Evolutionary conservation across 2,888 invertebrate species (phyloP).

Genomic region (Abscondita cerata): DNA sequence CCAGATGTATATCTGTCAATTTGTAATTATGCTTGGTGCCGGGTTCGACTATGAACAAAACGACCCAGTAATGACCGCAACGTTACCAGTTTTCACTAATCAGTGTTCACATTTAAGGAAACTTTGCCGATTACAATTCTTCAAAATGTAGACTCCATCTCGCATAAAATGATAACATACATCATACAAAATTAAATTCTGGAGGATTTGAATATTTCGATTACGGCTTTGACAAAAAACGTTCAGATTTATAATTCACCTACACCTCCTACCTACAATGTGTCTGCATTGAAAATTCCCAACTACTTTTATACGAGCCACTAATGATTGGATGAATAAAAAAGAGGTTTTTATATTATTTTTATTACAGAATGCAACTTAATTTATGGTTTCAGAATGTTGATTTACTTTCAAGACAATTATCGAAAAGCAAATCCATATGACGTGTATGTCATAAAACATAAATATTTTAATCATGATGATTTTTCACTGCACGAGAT

Average conservation of each 20-base stretch:
- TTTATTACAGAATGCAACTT: too few relatives aligned
- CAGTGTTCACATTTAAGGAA: conserved; percentile 22
- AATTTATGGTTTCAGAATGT: conserved; percentile 21
- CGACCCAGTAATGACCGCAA: conserved; percentile 27
- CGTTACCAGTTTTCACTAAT: too few relatives aligned
- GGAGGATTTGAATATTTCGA: conserved; percentile 32
- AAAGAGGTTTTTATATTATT: conserved; percentile 2
- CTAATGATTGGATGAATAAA: conserved; percentile 29
- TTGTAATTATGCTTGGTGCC: conserved; percentile 14
- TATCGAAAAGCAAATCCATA: conserved; percentile 19
- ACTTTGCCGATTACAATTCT: conserved; percentile 26
- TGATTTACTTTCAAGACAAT: conserved; percentile 12
- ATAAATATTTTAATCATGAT: conserved; percentile 25
- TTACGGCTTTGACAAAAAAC: conserved; percentile 19
- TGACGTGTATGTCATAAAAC: conserved; percentile 18
- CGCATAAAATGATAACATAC: conserved; percentile 27
- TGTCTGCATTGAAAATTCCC: conserved; percentile 29
- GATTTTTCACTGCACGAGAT: conserved; percentile 24
- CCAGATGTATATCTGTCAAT: conserved; percentile 19
- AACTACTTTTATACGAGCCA: conserved; percentile 26
- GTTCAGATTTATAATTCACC: too few relatives aligned
- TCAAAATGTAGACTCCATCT: conserved; percentile 31
- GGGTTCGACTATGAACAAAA: conserved; percentile 24
- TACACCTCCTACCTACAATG: conserved; percentile 22
- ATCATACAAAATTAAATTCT: conserved; percentile 16